These are phyloP conservation scores for Bagarius yarrelli DNA, from an alignment of 2,113 vertebrate genomes.

Conservation along the genomic window DNA sequence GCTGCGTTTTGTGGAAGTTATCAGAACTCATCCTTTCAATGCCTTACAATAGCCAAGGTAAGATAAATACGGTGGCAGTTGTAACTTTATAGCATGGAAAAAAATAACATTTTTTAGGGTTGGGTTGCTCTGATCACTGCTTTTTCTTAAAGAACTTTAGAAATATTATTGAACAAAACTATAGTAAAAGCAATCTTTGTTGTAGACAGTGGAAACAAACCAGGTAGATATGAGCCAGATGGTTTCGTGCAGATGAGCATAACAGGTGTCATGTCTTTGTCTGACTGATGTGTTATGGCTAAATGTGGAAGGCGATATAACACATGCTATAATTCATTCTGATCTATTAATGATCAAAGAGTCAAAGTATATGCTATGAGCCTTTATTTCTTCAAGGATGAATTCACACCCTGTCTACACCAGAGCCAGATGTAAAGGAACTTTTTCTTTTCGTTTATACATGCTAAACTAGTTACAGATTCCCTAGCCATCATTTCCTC, in stretches of 20 bases:
- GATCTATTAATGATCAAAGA: conserved; percentile 44
- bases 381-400: conserved; percentile 31
- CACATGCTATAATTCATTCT: conserved; percentile 37
- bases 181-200: background rate
- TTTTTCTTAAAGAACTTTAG: background rate
- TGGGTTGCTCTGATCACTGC: conserved; percentile 32
- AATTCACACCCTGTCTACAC: conserved; percentile 13
- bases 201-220: background rate
- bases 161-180: background rate
- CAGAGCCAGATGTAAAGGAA: background rate
- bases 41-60: background rate
- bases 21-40: too few species aligned
- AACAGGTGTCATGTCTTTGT: conserved; percentile 31
- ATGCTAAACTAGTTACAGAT: conserved; percentile 58
- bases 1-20: background rate
- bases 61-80: conserved; percentile 47
- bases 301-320: conserved; percentile 34
- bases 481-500: conserved; percentile 83
- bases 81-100: conserved; percentile 60
- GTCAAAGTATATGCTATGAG: conserved; percentile 26
- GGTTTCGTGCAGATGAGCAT: conserved; percentile 20
- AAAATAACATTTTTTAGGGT: conserved; percentile 56
- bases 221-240: background rate
- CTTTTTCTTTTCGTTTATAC: conserved; percentile 26
- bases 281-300: conserved; percentile 27